Evolutionary conservation across 2,888 invertebrate genomes (phyloP).

Genomic region (Oscheius sp.): DNA sequence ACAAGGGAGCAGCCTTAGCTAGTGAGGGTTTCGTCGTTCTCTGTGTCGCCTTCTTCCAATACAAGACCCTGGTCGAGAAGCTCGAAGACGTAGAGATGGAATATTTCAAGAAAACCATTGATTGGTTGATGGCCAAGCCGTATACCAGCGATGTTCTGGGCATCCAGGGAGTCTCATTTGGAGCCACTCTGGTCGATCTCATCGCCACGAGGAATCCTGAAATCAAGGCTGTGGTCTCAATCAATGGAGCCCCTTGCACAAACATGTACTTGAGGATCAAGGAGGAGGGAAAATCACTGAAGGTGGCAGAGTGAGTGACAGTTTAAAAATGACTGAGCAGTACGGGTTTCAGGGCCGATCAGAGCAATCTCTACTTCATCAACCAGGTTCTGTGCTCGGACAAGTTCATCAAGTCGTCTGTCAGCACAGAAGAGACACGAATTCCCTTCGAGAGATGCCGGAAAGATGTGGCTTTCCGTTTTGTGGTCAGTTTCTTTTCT

Average conservation of each 20-base stretch:
- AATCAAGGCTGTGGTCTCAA: constrained; percentile 48
- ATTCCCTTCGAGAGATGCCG: constrained; percentile 47
- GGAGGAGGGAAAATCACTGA: constrained; percentile 45
- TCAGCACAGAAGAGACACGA: constrained; percentile 38
- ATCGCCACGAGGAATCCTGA: constrained; percentile 45
- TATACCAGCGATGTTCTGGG: constrained; percentile 46
- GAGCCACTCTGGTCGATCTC: constrained; percentile 46
- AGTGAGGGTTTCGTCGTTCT: constrained; percentile 50
- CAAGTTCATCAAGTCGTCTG: constrained; percentile 33
- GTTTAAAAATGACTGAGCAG: background rate
- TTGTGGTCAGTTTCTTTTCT: constrained; percentile 39
- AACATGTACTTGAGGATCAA: constrained; percentile 40
- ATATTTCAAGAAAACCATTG: constrained; percentile 47
- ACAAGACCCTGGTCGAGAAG: constrained; percentile 44
- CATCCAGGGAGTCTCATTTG: constrained; percentile 51
- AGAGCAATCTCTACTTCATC: constrained; percentile 41
- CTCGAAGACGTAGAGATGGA: constrained; percentile 48
- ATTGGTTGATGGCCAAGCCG: constrained; percentile 42
- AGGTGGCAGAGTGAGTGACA: constrained; percentile 33
- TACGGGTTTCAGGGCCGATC: constrained; percentile 41
- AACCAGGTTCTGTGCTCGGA: constrained; percentile 43
- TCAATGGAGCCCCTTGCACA: constrained; percentile 45
- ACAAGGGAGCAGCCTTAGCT: constrained; percentile 49
- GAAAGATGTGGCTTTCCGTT: constrained; percentile 43
- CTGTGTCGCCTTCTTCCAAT: constrained; percentile 51